A percentile compares a stretch with the other conserved stretches of the same genome.
Evolutionary conservation across 2,113 vertebrate genomes (phyloP).

Genomic region (Pelodiscus sinensis): DNA sequence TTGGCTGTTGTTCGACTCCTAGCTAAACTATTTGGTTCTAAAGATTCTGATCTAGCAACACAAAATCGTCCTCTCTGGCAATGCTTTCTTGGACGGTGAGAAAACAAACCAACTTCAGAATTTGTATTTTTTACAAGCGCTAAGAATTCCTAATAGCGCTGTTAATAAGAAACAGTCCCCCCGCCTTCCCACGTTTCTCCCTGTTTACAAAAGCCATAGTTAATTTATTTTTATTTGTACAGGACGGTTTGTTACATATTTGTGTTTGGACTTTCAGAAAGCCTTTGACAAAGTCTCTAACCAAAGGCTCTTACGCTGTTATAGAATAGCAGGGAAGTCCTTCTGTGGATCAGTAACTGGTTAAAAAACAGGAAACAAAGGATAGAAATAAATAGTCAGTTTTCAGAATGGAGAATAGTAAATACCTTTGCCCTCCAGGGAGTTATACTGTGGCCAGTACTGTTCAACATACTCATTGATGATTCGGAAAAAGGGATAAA

Average conservation of each 20-base stretch:
- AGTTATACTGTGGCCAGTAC: not conserved
- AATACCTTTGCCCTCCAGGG: not conserved
- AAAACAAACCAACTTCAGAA: not conserved
- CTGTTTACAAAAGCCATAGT: not conserved
- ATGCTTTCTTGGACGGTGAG: conserved; percentile 96
- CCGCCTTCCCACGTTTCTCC: not conserved
- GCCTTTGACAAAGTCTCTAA: not conserved
- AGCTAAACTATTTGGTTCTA: conserved; percentile 97
- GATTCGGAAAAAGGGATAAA: not conserved
- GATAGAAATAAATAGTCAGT: not conserved
- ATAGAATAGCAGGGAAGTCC: not conserved
- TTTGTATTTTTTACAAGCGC: not conserved
- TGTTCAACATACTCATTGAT: not conserved
- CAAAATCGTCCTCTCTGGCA: conserved; percentile 99
- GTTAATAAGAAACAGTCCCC: not conserved
- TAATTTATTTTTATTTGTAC: not conserved
- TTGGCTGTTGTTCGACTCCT: conserved; percentile 95
- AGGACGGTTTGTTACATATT: not conserved
- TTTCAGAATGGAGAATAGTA: not conserved
- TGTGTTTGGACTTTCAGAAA: not conserved
- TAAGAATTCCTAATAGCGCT: not conserved
- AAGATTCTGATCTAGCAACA: conserved; percentile 97
- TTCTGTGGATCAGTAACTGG: not conserved
- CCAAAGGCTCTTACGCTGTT: not conserved
- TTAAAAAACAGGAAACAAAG: not conserved